These are phyloP conservation scores for Paelopatides confundens DNA, from an alignment of 53 echinoderm and acorn worm species.

Conservation along the genomic window DNA sequence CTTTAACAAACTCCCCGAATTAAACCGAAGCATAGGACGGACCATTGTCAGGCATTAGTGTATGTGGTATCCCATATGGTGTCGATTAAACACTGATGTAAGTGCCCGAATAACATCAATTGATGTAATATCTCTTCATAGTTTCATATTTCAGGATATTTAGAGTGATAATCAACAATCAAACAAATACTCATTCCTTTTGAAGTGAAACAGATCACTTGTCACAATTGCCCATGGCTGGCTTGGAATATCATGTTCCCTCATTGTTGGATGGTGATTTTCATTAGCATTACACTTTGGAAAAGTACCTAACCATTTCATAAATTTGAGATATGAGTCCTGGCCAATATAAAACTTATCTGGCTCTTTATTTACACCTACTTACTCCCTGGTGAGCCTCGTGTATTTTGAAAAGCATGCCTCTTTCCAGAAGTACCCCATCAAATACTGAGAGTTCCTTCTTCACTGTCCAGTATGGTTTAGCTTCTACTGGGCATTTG, in stretches of 20 bases:
- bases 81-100: slow-evolving; percentile 8
- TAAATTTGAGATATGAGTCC: too few relatives aligned
- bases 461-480: neutral
- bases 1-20: neutral
- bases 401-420: slow-evolving; percentile 5
- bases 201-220: neutral
- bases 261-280: slow-evolving; percentile 26
- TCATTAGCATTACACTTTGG: too few relatives aligned
- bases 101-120: neutral
- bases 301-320: too few relatives aligned
- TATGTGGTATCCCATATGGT: neutral
- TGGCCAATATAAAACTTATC: too few relatives aligned
- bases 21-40: neutral
- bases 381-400: neutral
- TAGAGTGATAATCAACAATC: slow-evolving; percentile 9
- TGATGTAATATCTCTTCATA: neutral
- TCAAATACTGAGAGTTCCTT: neutral
- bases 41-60: neutral
- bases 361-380: too few relatives aligned
- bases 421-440: neutral
- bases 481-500: neutral
- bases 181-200: neutral
- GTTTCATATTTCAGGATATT: neutral
- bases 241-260: slow-evolving; percentile 19
- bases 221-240: slow-evolving; percentile 27